Evolutionary conservation across 2,797 vertebrate genomes (phyloP).

Genomic region (Botia almorhae): DNA sequence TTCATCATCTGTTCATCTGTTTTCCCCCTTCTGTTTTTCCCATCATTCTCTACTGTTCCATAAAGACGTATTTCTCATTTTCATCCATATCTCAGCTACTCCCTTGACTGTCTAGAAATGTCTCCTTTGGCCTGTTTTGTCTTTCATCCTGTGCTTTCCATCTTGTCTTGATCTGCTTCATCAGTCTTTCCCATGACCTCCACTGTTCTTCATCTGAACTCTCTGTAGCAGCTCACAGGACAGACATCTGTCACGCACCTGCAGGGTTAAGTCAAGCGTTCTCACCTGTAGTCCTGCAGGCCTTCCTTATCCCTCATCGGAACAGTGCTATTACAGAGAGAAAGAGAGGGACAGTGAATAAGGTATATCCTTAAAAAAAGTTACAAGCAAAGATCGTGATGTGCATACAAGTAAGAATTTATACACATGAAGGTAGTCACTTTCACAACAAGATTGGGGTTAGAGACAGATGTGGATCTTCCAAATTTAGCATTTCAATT

Average conservation of each 20-base stretch:
- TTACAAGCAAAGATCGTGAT: conserved; percentile 34
- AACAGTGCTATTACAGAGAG: conserved; percentile 81
- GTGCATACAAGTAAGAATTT: neutral
- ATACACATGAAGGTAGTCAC: neutral
- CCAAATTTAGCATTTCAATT: neutral
- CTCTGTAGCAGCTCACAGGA: neutral
- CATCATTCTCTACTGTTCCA: neutral
- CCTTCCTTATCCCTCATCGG: conserved; percentile 98
- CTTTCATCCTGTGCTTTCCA: conserved; percentile 5
- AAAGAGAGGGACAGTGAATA: conserved; percentile 21
- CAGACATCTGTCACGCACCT: neutral
- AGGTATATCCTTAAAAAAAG: conserved; percentile 25
- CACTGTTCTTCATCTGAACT: neutral
- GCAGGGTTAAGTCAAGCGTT: conserved; percentile 6
- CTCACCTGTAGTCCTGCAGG: conserved; percentile 96
- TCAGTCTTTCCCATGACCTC: conserved; percentile 6
- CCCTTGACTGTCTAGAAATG: conserved; percentile 7
- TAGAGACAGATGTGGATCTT: too few species aligned
- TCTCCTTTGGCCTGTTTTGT: neutral
- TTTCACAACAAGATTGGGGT: too few species aligned
- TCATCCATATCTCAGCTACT: neutral
- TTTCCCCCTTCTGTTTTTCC: neutral
- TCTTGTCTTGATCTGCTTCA: neutral
- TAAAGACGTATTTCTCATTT: neutral
- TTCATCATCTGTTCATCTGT: neutral